phyloP scores from a whole-genome alignment of 2,888 invertebrate species.

The Dynastes grantii region DNA sequence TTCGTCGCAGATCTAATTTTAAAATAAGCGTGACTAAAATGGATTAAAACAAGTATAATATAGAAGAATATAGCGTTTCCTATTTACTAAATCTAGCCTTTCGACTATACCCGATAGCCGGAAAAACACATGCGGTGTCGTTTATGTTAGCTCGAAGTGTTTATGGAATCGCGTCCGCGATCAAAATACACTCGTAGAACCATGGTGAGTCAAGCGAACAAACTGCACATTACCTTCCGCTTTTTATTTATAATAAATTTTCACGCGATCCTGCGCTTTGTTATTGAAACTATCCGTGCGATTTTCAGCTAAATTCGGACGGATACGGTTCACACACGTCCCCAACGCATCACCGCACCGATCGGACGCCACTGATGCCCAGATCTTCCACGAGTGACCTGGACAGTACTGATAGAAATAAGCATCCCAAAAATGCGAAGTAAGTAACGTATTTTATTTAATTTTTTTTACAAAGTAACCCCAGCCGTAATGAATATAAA shows the following conservation, averaged over 20 bases:
- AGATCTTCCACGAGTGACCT: conserved; percentile 81
- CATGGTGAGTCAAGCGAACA: conserved; percentile 19
- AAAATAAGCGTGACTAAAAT: conserved; percentile 31
- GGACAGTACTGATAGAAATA: conserved; percentile 75
- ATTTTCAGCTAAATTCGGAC: conserved; percentile 86
- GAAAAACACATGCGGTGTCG: conserved; percentile 38
- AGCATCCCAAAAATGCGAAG: conserved; percentile 92
- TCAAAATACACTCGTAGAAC: conserved; percentile 4
- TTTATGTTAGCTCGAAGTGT: conserved; percentile 32
- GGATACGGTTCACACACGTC: conserved; percentile 91
- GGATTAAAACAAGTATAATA: conserved; percentile 8
- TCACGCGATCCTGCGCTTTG: neutral
- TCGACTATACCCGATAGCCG: conserved; percentile 19
- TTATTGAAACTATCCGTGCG: conserved; percentile 1
- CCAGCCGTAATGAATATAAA: no score
- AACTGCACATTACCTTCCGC: neutral
- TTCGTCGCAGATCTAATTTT: neutral
- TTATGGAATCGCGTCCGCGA: conserved; percentile 38
- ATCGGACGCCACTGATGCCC: conserved; percentile 81
- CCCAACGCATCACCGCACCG: conserved; percentile 77
- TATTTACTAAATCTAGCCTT: conserved; percentile 30
- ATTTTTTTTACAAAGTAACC: no score
- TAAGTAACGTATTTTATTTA: conserved; percentile 72
- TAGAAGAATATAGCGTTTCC: conserved; percentile 2
- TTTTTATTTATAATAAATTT: conserved; percentile 7